These are phyloP conservation scores for Nasonia giraulti DNA, from an alignment of 1,140 invertebrate species.

Conservation along the genomic window DNA sequence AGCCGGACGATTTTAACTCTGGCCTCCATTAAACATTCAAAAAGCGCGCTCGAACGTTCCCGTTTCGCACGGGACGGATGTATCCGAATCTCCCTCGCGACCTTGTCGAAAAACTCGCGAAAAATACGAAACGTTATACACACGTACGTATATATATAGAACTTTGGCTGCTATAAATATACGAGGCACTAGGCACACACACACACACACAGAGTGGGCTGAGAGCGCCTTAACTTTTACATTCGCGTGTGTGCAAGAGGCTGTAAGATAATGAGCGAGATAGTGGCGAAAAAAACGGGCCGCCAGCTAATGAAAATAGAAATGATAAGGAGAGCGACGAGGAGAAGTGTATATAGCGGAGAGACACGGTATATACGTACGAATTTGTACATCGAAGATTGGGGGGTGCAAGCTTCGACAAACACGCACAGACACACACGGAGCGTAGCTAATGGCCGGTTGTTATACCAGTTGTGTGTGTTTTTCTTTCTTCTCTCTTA, in stretches of 20 bases:
- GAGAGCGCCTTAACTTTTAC: conserved; percentile 23
- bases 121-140: not conserved
- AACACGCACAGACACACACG: no score
- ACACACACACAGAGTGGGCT: not conserved
- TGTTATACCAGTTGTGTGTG: no score
- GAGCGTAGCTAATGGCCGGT: no score
- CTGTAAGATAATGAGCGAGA: conserved; percentile 46
- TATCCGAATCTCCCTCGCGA: not conserved
- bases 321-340: conserved; percentile 11
- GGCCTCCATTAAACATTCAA: conserved; percentile 20
- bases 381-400: not conserved
- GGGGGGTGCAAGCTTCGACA: no score
- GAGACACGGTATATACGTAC: not conserved
- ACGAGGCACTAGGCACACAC: not conserved
- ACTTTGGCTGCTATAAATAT: conserved; percentile 33
- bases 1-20: conserved; percentile 3
- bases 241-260: not conserved
- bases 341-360: not conserved
- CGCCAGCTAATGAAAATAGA: conserved; percentile 23
- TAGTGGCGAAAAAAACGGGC: conserved; percentile 9
- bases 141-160: conserved; percentile 15
- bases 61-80: not conserved
- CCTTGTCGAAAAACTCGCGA: not conserved
- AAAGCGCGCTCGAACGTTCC: not conserved
- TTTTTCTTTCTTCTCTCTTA: no score